phyloP scores from a whole-genome alignment of 2,888 invertebrate genomes.

The Polia nebulosa region DNA sequence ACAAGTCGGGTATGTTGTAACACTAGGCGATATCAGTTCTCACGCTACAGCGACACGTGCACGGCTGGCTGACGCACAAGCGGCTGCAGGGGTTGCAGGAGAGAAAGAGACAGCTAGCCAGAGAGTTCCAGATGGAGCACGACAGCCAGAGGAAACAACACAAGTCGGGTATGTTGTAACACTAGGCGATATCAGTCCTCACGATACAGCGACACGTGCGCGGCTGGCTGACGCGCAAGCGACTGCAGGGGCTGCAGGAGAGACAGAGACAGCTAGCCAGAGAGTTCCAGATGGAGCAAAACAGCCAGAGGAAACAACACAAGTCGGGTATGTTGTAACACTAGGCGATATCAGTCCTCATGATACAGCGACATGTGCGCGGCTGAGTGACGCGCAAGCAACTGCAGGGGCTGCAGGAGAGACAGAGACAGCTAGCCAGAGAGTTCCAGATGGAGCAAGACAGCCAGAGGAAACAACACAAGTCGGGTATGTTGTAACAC shows the following conservation, averaged over 20 bases:
- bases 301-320: slow-evolving; percentile 82
- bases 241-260: slow-evolving; percentile 86
- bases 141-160: slow-evolving; percentile 84
- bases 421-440: too few species aligned
- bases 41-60: slow-evolving; percentile 93
- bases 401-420: too few species aligned
- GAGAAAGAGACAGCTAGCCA: slow-evolving; percentile 84
- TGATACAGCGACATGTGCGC: too few species aligned
- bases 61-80: slow-evolving; percentile 92
- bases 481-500: too few species aligned
- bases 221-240: slow-evolving; percentile 92
- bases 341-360: slow-evolving; percentile 92
- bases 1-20: too few species aligned
- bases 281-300: slow-evolving; percentile 85
- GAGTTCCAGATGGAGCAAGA: too few species aligned
- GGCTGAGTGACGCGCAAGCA: too few species aligned
- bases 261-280: slow-evolving; percentile 84
- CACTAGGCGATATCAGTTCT: slow-evolving; percentile 93
- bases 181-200: slow-evolving; percentile 92
- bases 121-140: slow-evolving; percentile 85
- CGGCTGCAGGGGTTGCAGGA: slow-evolving; percentile 87
- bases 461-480: too few species aligned
- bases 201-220: slow-evolving; percentile 93
- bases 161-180: slow-evolving; percentile 70
- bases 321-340: slow-evolving; percentile 64